These are phyloP conservation scores for Coleophora deauratella DNA, from an alignment of 2,888 invertebrate species.

Conservation along the genomic window DNA sequence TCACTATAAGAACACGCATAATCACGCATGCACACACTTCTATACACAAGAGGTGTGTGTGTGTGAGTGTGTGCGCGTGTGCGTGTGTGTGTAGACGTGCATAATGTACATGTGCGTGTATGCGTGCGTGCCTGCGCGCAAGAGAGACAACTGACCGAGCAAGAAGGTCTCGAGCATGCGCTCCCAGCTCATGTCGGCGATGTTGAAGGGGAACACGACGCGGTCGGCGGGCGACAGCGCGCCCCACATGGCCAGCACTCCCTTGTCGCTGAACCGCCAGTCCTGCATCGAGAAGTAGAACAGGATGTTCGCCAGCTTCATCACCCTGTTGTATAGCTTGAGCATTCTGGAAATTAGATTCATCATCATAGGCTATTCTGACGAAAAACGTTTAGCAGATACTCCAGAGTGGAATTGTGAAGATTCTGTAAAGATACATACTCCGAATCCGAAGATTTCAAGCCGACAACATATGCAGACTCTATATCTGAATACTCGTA, in stretches of 20 bases:
- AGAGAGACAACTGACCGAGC: slow-evolving; percentile 49
- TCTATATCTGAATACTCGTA: too few species aligned
- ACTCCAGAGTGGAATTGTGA: too few species aligned
- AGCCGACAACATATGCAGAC: too few species aligned
- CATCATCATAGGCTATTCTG: background rate
- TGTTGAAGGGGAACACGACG: slow-evolving; percentile 80
- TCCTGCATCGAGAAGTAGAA: slow-evolving; percentile 86
- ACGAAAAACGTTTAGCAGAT: background rate
- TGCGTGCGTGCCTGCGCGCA: too few species aligned
- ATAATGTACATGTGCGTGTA: too few species aligned
- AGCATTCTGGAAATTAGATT: slow-evolving; percentile 75
- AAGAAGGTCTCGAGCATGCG: slow-evolving; percentile 53
- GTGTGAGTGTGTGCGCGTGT: too few species aligned
- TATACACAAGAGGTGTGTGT: too few species aligned
- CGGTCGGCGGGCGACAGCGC: slow-evolving; percentile 74
- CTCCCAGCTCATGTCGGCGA: slow-evolving; percentile 83
- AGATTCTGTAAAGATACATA: too few species aligned
- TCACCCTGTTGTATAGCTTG: slow-evolving; percentile 82
- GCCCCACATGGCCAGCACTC: slow-evolving; percentile 73
- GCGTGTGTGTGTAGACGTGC: too few species aligned
- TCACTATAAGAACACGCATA: too few species aligned
- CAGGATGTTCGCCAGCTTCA: slow-evolving; percentile 80
- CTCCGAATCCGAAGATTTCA: too few species aligned
- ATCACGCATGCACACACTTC: too few species aligned
- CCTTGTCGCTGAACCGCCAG: slow-evolving; percentile 82